A percentile compares a stretch with the other conserved stretches of the same genome.
Conservation (phyloP, 2,797 vertebrate species). For the Malacoraja senta region DNA sequence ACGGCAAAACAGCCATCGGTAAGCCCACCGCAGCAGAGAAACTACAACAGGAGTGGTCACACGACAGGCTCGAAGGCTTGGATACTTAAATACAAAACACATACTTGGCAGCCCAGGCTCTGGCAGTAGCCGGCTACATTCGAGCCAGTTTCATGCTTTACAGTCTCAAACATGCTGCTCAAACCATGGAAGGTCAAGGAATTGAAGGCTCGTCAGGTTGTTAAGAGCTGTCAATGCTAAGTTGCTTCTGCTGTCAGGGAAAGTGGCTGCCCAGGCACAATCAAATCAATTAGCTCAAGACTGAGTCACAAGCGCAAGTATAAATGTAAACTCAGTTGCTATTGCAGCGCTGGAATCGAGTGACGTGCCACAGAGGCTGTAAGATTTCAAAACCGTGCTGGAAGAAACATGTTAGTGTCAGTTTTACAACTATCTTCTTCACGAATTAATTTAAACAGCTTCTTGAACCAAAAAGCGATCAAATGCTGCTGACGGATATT, state of each 20-base stretch:
- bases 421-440: constrained; percentile 7
- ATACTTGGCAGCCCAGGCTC: constrained; percentile 43
- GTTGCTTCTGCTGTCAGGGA: constrained; percentile 27
- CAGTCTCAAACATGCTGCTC: too few species aligned
- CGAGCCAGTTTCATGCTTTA: constrained; percentile 32
- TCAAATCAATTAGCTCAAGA: constrained; percentile 25
- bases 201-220: constrained; percentile 40
- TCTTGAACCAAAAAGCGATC: neutral
- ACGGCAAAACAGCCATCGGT: constrained; percentile 23
- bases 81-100: constrained; percentile 47
- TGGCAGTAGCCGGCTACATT: constrained; percentile 43
- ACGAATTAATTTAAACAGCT: neutral
- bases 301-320: neutral
- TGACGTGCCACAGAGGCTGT: neutral
- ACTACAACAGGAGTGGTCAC: constrained; percentile 35
- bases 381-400: constrained; percentile 10
- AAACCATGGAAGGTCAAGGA: constrained; percentile 43
- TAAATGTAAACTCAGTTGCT: neutral
- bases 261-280: neutral
- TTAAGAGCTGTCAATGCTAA: constrained; percentile 35
- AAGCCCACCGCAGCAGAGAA: constrained; percentile 42
- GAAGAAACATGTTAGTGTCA: neutral
- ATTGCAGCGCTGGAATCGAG: neutral
- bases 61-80: constrained; percentile 40
- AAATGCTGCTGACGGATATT: neutral